Conservation (phyloP, 2,113 vertebrate genomes). For the Oophaga pumilio region DNA sequence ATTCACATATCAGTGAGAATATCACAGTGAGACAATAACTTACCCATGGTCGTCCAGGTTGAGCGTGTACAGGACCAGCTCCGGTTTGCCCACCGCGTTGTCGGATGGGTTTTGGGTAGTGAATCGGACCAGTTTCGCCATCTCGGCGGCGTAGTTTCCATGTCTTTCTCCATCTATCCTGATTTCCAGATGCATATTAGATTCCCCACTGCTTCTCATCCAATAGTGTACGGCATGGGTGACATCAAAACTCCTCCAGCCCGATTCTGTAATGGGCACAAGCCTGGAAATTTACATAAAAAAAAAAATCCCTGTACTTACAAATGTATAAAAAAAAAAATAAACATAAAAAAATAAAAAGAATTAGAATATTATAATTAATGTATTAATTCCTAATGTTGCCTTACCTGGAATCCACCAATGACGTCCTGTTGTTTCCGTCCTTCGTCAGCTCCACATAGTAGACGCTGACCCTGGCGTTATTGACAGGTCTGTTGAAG, state of each 20-base stretch:
- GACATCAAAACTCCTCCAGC: slow-evolving; percentile 96
- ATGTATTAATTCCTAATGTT: background rate
- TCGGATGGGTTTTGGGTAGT: slow-evolving; percentile 78
- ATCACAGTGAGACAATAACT: slow-evolving; percentile 40
- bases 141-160: slow-evolving; percentile 81
- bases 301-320: background rate
- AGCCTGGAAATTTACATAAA: slow-evolving; percentile 72
- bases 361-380: background rate
- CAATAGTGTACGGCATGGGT: slow-evolving; percentile 92
- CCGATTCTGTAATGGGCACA: slow-evolving; percentile 84
- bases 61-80: slow-evolving; percentile 88
- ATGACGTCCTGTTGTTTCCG: slow-evolving; percentile 84
- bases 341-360: background rate
- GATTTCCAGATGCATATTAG: slow-evolving; percentile 90
- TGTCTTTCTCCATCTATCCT: slow-evolving; percentile 87
- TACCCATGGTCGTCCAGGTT: slow-evolving; percentile 87
- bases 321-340: background rate
- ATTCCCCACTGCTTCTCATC: slow-evolving; percentile 74
- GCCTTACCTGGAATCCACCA: slow-evolving; percentile 89
- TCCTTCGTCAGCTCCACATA: slow-evolving; percentile 80
- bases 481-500: slow-evolving; percentile 73
- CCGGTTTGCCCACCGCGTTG: slow-evolving; percentile 80
- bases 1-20: too few relatives aligned
- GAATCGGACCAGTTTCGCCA: slow-evolving; percentile 86
- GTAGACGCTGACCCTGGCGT: slow-evolving; percentile 86